Evolutionary conservation across 1,140 invertebrate genomes (phyloP).

Genomic region (Cheumatopsyche charites): DNA sequence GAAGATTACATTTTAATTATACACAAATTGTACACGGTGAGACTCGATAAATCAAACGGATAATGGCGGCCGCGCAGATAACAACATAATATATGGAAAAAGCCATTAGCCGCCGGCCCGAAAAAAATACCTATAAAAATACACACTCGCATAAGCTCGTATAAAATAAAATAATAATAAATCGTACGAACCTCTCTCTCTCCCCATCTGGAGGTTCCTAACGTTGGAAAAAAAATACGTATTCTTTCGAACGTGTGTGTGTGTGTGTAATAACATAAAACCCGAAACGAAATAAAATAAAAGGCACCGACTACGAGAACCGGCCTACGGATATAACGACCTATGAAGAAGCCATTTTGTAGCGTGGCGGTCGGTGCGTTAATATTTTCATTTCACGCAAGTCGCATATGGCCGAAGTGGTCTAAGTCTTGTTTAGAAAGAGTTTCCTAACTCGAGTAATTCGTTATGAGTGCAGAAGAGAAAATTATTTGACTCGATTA

Average conservation of each 20-base stretch:
- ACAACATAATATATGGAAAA: conserved; percentile 41
- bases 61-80: conserved; percentile 32
- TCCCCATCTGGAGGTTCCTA: conserved; percentile 23
- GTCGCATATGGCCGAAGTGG: too few relatives aligned
- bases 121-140: not conserved
- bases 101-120: conserved; percentile 26
- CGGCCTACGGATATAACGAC: conserved; percentile 16
- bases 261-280: conserved; percentile 1
- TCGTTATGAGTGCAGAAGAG: too few relatives aligned
- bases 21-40: conserved; percentile 21
- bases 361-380: not conserved
- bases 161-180: conserved; percentile 34
- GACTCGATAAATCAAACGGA: conserved; percentile 35
- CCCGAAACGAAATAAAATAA: conserved; percentile 10
- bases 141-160: too few relatives aligned
- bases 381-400: too few relatives aligned
- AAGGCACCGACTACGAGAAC: not conserved
- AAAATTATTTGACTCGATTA: too few relatives aligned
- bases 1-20: conserved; percentile 40
- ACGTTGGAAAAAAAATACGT: too few relatives aligned
- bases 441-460: too few relatives aligned
- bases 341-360: conserved; percentile 36
- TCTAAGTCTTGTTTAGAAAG: too few relatives aligned
- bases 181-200: conserved; percentile 25
- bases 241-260: not conserved